These are phyloP conservation scores for Batillaria attramentaria DNA, from an alignment of 1,140 invertebrate species.

Conservation along the genomic window DNA sequence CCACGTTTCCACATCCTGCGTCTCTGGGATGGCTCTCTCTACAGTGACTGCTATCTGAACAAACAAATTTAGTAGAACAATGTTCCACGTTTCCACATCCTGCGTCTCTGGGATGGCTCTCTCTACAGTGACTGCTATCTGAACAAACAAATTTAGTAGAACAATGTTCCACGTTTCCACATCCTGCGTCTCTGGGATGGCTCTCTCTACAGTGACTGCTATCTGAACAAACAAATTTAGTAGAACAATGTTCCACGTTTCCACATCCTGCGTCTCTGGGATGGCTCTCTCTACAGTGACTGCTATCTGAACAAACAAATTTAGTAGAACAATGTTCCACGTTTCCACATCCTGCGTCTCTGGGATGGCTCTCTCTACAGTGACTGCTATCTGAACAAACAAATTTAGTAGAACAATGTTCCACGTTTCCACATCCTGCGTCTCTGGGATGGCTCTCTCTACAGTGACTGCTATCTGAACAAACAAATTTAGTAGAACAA, in stretches of 20 bases:
- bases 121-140: slow-evolving; percentile 61
- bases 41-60: slow-evolving; percentile 60
- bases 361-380: slow-evolving; percentile 57
- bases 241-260: slow-evolving; percentile 34
- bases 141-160: too few species aligned
- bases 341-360: slow-evolving; percentile 68
- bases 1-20: slow-evolving; percentile 66
- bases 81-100: slow-evolving; percentile 64
- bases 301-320: slow-evolving; percentile 56
- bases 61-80: too few species aligned
- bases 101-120: slow-evolving; percentile 65
- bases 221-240: too few species aligned
- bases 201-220: slow-evolving; percentile 55
- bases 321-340: neutral
- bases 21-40: slow-evolving; percentile 61
- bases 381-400: slow-evolving; percentile 60
- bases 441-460: slow-evolving; percentile 61
- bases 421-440: slow-evolving; percentile 63
- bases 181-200: slow-evolving; percentile 67
- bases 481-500: too few species aligned
- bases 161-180: slow-evolving; percentile 42
- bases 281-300: slow-evolving; percentile 61
- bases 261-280: slow-evolving; percentile 66
- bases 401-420: too few species aligned
- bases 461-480: slow-evolving; percentile 59